phyloP scores from a whole-genome alignment of 2,113 vertebrate species.

The Stegostoma tigrinum region DNA sequence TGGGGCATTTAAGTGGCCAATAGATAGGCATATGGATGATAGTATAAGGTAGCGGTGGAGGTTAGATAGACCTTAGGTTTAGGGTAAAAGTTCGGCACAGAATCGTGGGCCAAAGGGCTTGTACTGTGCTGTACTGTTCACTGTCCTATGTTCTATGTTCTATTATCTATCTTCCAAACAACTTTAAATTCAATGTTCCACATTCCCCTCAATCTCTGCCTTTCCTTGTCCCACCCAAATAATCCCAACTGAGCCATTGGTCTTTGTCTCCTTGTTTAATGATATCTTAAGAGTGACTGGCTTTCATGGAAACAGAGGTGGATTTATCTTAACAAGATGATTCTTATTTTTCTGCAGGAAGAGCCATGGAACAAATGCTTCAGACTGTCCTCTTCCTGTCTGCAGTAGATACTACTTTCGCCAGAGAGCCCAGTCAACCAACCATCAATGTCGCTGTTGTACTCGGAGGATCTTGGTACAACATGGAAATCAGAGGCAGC shows the following conservation, averaged over 20 bases:
- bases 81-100: too few species aligned
- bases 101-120: too few species aligned
- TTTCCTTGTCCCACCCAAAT: background rate
- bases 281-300: background rate
- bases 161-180: background rate
- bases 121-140: too few species aligned
- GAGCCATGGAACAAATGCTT: slow-evolving; percentile 46
- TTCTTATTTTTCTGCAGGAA: slow-evolving; percentile 58
- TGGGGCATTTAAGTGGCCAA: too few species aligned
- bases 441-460: slow-evolving; percentile 69
- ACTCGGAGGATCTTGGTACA: slow-evolving; percentile 77
- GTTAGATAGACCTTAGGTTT: too few species aligned
- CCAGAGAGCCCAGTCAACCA: slow-evolving; percentile 49
- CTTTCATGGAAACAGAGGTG: background rate
- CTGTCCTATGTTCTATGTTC: too few species aligned
- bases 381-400: slow-evolving; percentile 71
- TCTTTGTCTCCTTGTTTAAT: background rate
- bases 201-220: background rate
- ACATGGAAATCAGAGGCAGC: slow-evolving; percentile 69
- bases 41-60: too few species aligned
- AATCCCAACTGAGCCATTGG: background rate
- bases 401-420: slow-evolving; percentile 57
- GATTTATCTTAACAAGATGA: background rate
- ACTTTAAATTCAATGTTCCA: background rate
- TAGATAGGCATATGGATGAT: too few species aligned